Base-by-base conservation (phyloP, 2,113 vertebrate genomes). In the Oenanthe melanoleuca region DNA sequence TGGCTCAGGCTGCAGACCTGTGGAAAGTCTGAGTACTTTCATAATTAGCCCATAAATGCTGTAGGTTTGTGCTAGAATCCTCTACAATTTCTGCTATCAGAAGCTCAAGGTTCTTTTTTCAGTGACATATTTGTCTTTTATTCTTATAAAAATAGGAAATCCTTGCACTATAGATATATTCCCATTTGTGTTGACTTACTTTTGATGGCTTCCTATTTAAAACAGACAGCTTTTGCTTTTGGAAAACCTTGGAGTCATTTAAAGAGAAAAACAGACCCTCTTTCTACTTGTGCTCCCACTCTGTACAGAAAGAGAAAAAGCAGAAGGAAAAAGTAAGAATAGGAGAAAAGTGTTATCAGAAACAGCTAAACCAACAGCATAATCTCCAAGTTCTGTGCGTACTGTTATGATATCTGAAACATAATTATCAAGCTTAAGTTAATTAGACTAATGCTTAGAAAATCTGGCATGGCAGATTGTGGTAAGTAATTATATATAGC, bases 401-500 rank as follows among this genome's bases (percentile, higher is more conserved):
- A 70, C 79, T 83, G 94, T 97, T 98, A 67, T 96, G 95, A 96
- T 97, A 97, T 98, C 93, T 65, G 92, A 97, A 97, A 95, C 95
- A 66, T 97, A 98, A 98, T 98, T 97, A 98, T 98, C 97, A 96
- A 96, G 96, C 97, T 98, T 98, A 97, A 97, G 96, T 97, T 98
- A 98, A 98, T 98, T 98, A 98, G 97, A 97, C 97, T 98, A 98
- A 98, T 98, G 97, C 97, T 98, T 94, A 97, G 97, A 98, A 98
- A 98, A 98, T 98, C 98, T 98, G 98, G 94, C 96, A 97, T 97
- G 94, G 96, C 97, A 98, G 97, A 97, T 98, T 98, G 97, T 90
- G 91, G 96, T 96, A 98, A 98, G 97, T 98, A 98, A 98, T 98
- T 98, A 98, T 98, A 97, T 97, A 95, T 97, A 94, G 96, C 96